Evolutionary conservation across 2,797 vertebrate genomes (phyloP).

Genomic region (Iguana delicatissima): DNA sequence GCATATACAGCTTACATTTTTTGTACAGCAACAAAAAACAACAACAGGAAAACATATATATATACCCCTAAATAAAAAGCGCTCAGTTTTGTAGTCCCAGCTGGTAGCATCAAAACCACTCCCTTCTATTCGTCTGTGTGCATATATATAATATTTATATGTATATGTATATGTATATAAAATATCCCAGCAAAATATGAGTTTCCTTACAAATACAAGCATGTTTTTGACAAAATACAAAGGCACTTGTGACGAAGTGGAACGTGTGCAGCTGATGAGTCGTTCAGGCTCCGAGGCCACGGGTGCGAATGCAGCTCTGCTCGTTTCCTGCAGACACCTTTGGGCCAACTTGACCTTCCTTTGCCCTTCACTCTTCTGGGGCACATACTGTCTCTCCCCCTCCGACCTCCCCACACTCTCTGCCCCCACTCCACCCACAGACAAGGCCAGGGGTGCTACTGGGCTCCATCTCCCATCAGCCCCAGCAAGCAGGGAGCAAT

Average conservation of each 20-base stretch:
- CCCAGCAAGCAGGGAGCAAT: not conserved
- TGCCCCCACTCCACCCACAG: not conserved
- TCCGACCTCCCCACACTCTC: not conserved
- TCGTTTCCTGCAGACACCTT: too few relatives aligned
- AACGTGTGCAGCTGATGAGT: not conserved
- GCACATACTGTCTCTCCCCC: not conserved
- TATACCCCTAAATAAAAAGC: not conserved
- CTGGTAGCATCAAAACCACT: not conserved
- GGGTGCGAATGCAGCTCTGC: not conserved
- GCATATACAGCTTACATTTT: slow-evolving; percentile 7
- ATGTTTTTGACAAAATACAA: slow-evolving; percentile 6
- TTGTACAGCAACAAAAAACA: slow-evolving; percentile 17
- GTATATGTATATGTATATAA: not conserved
- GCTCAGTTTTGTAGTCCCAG: too few relatives aligned
- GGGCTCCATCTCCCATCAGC: not conserved
- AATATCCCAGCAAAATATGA: slow-evolving; percentile 33
- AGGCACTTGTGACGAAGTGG: slow-evolving; percentile 24
- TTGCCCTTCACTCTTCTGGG: not conserved
- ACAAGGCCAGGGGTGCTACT: not conserved
- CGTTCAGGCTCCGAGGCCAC: not conserved
- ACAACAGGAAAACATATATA: slow-evolving; percentile 4
- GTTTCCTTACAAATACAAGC: slow-evolving; percentile 43
- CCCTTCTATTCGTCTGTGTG: not conserved
- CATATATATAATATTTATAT: not conserved
- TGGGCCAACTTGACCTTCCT: not conserved